Conservation (phyloP, 2,888 invertebrate species). For the Lasiommata megera region DNA sequence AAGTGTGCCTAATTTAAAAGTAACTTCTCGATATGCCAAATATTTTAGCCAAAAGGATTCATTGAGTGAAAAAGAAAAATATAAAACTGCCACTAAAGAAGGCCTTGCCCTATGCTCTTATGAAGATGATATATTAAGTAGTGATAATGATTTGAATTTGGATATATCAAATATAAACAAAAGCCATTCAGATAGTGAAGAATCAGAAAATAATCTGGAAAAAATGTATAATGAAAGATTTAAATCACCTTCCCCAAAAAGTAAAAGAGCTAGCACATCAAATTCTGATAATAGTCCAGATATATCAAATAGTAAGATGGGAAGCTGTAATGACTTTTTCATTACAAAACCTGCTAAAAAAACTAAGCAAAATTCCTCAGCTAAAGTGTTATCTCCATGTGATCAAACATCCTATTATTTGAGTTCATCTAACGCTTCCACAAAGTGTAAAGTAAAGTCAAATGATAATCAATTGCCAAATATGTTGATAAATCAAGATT, state of each 20-base stretch:
- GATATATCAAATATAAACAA: conserved; percentile 29
- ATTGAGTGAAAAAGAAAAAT: conserved; percentile 54
- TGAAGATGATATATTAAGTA: conserved; percentile 35
- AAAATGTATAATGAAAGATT: conserved; percentile 66
- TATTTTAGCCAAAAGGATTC: conserved; percentile 74
- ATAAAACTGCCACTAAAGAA: conserved; percentile 41
- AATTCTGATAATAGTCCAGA: conserved; percentile 36
- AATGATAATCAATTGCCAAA: conserved; percentile 24
- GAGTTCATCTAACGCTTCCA: conserved; percentile 47
- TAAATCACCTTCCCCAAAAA: conserved; percentile 50
- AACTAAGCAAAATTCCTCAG: conserved; percentile 27
- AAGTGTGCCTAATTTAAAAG: conserved; percentile 75
- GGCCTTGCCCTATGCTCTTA: conserved; percentile 10
- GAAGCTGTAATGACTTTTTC: conserved; percentile 49
- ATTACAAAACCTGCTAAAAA: conserved; percentile 43
- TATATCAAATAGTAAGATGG: conserved; percentile 35
- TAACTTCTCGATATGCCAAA: conserved; percentile 74
- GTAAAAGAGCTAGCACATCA: conserved; percentile 43
- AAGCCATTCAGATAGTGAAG: conserved; percentile 46
- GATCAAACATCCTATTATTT: conserved; percentile 33
- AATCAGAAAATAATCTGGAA: conserved; percentile 64
- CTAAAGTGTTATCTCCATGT: no score
- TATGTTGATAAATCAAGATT: conserved; percentile 1
- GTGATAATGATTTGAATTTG: conserved; percentile 38
- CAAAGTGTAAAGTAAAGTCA: conserved; percentile 43